Evolutionary conservation across 2,113 vertebrate species (phyloP).

Genomic region (Australoheros scitulus): DNA sequence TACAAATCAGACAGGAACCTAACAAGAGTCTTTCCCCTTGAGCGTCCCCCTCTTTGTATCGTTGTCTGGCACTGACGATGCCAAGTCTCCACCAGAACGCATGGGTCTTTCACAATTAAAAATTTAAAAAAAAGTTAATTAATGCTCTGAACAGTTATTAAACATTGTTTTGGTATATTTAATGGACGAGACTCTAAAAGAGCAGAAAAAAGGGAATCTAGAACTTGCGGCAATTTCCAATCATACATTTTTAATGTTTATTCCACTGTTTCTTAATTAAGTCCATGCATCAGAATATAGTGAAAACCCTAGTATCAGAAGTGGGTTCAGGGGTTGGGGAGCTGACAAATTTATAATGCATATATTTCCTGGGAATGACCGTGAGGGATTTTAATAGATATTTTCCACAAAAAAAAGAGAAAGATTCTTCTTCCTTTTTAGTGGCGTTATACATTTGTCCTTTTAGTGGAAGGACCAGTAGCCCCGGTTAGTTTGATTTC

Average conservation of each 20-base stretch:
- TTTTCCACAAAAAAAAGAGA: slow-evolving; percentile 31
- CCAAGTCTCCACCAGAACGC: background rate
- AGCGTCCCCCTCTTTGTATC: slow-evolving; percentile 24
- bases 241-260: slow-evolving; percentile 85
- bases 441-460: slow-evolving; percentile 38
- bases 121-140: slow-evolving; percentile 38
- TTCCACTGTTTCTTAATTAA: slow-evolving; percentile 87
- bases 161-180: slow-evolving; percentile 66
- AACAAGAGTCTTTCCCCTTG: slow-evolving; percentile 6
- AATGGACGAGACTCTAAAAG: slow-evolving; percentile 32
- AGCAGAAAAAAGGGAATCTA: slow-evolving; percentile 15
- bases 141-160: slow-evolving; percentile 53
- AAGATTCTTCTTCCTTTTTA: background rate
- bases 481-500: background rate
- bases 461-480: background rate
- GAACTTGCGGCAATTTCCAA: slow-evolving; percentile 82
- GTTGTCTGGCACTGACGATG: slow-evolving; percentile 32
- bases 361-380: slow-evolving; percentile 62
- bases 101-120: slow-evolving; percentile 8
- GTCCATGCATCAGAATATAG: slow-evolving; percentile 81
- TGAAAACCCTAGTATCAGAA: slow-evolving; percentile 59
- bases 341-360: slow-evolving; percentile 55
- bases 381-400: slow-evolving; percentile 49
- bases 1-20: slow-evolving; percentile 19
- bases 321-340: slow-evolving; percentile 7